A percentile compares a stretch with the other conserved stretches of the same genome.
phyloP scores from a whole-genome alignment of 2,113 vertebrate genomes.

The Tachysurus fulvidraco region DNA sequence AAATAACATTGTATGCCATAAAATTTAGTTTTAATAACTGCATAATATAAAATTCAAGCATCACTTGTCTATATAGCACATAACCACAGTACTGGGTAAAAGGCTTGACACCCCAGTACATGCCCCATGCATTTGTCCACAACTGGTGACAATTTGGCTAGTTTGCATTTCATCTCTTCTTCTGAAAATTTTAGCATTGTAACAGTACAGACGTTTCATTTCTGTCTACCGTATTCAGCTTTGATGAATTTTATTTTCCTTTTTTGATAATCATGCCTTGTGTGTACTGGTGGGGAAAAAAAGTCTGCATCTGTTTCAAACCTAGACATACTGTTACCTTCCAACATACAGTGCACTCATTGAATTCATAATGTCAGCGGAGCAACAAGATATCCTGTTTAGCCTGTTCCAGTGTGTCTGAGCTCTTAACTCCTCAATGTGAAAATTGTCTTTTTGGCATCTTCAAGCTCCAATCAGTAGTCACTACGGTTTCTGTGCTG shows the following conservation, averaged over 20 bases:
- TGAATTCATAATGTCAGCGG: neutral
- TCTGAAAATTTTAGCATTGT: neutral
- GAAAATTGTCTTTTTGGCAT: constrained; percentile 24
- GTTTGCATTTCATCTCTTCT: neutral
- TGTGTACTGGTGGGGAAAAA: neutral
- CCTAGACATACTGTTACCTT: constrained; percentile 19
- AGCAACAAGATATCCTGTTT: constrained; percentile 6
- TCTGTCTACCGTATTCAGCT: too few species aligned
- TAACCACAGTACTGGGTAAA: neutral
- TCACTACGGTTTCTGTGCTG: constrained; percentile 16
- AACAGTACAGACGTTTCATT: neutral
- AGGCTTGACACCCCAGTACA: neutral
- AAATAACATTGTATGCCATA: neutral
- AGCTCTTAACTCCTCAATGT: constrained; percentile 25
- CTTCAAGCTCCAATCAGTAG: constrained; percentile 20
- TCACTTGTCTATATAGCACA: neutral
- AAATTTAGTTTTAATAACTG: neutral
- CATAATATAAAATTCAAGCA: neutral
- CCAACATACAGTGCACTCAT: constrained; percentile 6
- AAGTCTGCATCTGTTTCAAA: constrained; percentile 5
- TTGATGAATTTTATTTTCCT: neutral
- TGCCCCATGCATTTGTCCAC: neutral
- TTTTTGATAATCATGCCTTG: neutral
- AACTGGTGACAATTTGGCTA: neutral
- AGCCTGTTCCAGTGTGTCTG: constrained; percentile 8